Evolutionary conservation across 2,113 vertebrate genomes (phyloP), one percentile per base, ranked within the genome.

Genomic region (Cyanoliseus patagonus): DNA sequence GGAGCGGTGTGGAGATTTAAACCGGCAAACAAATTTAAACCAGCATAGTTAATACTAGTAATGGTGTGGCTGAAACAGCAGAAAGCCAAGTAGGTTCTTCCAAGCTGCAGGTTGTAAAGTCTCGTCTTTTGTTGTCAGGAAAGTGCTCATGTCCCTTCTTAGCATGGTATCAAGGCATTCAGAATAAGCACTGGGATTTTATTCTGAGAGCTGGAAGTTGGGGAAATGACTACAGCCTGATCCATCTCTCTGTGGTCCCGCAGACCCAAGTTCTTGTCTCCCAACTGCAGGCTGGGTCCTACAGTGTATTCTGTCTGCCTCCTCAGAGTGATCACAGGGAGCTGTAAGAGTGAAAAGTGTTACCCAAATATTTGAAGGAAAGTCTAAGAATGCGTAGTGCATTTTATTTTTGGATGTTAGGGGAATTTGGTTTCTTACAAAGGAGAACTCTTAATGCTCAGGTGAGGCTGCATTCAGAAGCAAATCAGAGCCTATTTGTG

Each of bases 101-200:
- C 27, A 69, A 42, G 41, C 44, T 67, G 27, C 67, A 57, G 79
- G 15, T 55, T 47, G 10, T 27, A 31, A 62, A 10, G n/a, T 69
- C 11, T 61, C 17, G 6, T 66, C 47, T 57, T 61, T 35, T 44
- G 20, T 52, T 74, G 55, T 52, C 64, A 84, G 53, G n/a, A 52
- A 46, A 35, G 42, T 3, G 17, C 39, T 76, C 2, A 0, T 2
- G 2, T 79, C 13, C 19, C 2, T 52, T 79, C 44, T 72, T 33
- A 55, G 33, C 27, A 6, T 8, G 8, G 27, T 47, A 66, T 1
- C 4, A 47, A 44, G n/a, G 23, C 31, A 55, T n/a, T 69, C 30
- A 39, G 39, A 55, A 17, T 25, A 73, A 86, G 47, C 37, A 28
- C 22, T 25, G n/a, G 37, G 30, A 2, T 57, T 76, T 63, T 59